Evolutionary conservation across 2,113 vertebrate genomes (phyloP).

Genomic region (Opisthocomus hoazin): DNA sequence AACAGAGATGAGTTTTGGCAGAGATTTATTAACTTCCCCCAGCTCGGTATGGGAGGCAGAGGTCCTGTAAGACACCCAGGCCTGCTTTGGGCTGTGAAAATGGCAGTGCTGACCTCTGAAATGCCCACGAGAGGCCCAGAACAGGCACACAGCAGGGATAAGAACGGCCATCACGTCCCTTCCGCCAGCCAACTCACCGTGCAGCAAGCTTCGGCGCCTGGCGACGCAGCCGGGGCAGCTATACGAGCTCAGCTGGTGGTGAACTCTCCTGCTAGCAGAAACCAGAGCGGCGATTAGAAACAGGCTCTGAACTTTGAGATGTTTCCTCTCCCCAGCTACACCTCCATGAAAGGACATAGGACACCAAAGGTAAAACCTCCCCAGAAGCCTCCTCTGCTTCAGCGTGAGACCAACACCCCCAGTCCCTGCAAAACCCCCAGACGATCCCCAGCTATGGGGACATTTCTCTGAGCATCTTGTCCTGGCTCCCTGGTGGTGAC

Average conservation of each 20-base stretch:
- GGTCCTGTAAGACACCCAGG: background rate
- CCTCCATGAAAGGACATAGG: background rate
- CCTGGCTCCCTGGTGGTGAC: background rate
- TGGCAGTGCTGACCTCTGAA: background rate
- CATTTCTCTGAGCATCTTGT: background rate
- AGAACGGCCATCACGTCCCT: background rate
- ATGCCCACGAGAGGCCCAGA: background rate
- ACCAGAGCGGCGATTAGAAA: background rate
- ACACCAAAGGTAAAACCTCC: background rate
- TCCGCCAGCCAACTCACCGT: background rate
- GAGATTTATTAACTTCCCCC: too few relatives aligned
- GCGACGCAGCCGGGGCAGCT: background rate
- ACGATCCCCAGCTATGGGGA: background rate
- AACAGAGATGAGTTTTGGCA: too few relatives aligned
- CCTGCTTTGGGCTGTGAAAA: background rate
- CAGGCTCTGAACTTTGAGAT: background rate
- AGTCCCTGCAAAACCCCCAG: background rate
- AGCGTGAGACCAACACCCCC: background rate
- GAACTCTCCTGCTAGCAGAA: background rate
- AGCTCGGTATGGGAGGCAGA: too few relatives aligned
- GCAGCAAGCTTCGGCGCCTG: background rate
- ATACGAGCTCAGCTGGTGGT: too few relatives aligned
- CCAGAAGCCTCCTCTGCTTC: background rate
- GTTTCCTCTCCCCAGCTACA: background rate
- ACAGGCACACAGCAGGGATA: background rate